A percentile compares a stretch with the other conserved stretches of the same genome.
Evolutionary conservation across 1,140 invertebrate genomes (phyloP).

Genomic region (Bombyx mori): DNA sequence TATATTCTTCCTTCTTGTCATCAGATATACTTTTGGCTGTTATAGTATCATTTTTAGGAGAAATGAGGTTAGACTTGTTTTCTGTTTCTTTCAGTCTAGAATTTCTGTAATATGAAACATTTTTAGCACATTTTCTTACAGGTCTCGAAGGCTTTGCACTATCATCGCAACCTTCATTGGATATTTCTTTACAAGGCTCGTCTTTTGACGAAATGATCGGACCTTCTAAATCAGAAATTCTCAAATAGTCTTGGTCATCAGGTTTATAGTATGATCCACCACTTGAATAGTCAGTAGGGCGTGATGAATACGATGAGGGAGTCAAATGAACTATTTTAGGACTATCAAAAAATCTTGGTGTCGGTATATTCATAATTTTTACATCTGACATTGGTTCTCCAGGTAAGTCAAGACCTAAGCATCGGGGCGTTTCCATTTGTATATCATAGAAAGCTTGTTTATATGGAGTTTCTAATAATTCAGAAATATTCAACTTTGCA

Average conservation of each 20-base stretch:
- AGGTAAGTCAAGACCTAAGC: slow-evolving; percentile 48
- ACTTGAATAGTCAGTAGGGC: slow-evolving; percentile 63
- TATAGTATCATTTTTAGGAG: slow-evolving; percentile 21
- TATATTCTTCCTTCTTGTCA: background rate
- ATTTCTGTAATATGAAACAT: slow-evolving; percentile 49
- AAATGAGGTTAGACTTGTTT: slow-evolving; percentile 20
- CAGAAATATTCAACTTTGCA: slow-evolving; percentile 55
- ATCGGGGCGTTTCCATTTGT: slow-evolving; percentile 62
- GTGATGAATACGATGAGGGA: slow-evolving; percentile 52
- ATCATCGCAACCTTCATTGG: slow-evolving; percentile 12
- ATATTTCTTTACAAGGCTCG: slow-evolving; percentile 13
- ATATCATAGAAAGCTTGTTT: slow-evolving; percentile 63
- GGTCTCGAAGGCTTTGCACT: slow-evolving; percentile 27
- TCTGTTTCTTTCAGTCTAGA: slow-evolving; percentile 18
- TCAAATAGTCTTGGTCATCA: slow-evolving; percentile 56
- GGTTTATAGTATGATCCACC: slow-evolving; percentile 65
- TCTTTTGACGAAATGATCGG: slow-evolving; percentile 19
- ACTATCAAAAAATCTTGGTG: slow-evolving; percentile 52
- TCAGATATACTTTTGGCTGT: slow-evolving; percentile 17
- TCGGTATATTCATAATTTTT: slow-evolving; percentile 62
- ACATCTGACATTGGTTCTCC: slow-evolving; percentile 60
- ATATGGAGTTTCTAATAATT: slow-evolving; percentile 58
- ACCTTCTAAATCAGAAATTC: slow-evolving; percentile 28
- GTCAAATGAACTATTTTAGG: slow-evolving; percentile 43
- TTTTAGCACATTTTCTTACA: slow-evolving; percentile 51